Conservation (phyloP, 2,113 vertebrate species). For the Aldabrachelys gigantea region DNA sequence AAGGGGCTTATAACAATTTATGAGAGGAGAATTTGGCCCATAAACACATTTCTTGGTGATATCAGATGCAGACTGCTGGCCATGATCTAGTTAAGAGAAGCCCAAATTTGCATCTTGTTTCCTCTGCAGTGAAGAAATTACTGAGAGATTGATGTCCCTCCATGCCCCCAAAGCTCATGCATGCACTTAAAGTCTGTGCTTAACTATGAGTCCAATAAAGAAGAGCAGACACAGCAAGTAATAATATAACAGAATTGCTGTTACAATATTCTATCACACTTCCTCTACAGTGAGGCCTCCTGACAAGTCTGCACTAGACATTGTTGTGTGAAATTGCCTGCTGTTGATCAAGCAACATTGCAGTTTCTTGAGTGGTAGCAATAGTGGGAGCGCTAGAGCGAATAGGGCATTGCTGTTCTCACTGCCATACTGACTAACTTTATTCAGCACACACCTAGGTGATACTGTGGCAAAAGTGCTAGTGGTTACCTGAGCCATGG, state of each 20-base stretch:
- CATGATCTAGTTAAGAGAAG: conserved; percentile 56
- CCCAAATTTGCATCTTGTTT: conserved; percentile 17
- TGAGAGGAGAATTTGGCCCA: conserved; percentile 15
- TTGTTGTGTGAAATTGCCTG: not conserved
- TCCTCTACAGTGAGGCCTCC: not conserved
- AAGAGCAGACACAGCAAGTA: not conserved
- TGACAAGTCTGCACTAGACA: not conserved
- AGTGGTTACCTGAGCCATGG: not conserved
- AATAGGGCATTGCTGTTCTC: not conserved
- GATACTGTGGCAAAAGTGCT: not conserved
- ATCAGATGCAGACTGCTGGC: conserved; percentile 53
- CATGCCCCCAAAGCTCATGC: not conserved
- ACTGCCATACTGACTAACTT: not conserved
- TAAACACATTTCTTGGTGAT: conserved; percentile 10
- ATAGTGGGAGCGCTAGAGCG: not conserved
- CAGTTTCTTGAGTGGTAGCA: not conserved
- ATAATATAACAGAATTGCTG: not conserved
- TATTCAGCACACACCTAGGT: not conserved
- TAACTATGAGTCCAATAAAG: not conserved
- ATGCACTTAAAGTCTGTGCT: conserved; percentile 26
- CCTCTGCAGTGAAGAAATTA: conserved; percentile 29
- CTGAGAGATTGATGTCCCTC: conserved; percentile 8
- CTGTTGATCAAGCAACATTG: not conserved
- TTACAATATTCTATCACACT: not conserved
- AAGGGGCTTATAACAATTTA: not conserved